Evolutionary conservation across 2,888 invertebrate genomes (phyloP).

Genomic region (Protonemura montana): DNA sequence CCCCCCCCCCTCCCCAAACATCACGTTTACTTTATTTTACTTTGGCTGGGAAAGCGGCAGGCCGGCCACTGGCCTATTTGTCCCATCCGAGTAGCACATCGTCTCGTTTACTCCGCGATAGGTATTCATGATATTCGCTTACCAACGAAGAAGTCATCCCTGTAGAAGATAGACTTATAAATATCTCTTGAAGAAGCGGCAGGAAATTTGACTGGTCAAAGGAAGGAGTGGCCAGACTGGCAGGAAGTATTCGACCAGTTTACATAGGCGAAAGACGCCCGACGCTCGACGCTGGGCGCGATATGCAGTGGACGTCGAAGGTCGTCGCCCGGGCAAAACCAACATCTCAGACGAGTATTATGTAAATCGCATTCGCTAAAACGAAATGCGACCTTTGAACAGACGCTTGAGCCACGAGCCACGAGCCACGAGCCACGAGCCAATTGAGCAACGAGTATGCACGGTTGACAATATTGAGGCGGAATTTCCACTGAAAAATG

Average conservation of each 20-base stretch:
- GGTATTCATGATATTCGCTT: conserved; percentile 44
- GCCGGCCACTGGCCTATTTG: background rate
- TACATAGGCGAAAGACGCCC: conserved; percentile 41
- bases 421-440: too few species aligned
- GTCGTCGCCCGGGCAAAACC: background rate
- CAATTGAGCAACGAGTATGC: too few species aligned
- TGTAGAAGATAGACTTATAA: conserved; percentile 42
- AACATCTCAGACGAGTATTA: conserved; percentile 7
- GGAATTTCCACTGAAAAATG: too few species aligned
- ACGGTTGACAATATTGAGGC: too few species aligned
- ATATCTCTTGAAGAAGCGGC: conserved; percentile 44
- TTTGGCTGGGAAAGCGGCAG: background rate
- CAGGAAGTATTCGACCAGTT: conserved; percentile 37
- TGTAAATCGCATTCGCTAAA: background rate
- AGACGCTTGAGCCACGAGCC: too few species aligned
- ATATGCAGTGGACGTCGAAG: too few species aligned
- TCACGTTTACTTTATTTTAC: conserved; percentile 26
- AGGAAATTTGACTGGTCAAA: conserved; percentile 46
- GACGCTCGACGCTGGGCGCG: too few species aligned
- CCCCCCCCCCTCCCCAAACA: background rate
- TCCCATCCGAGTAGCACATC: background rate
- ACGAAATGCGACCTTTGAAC: background rate
- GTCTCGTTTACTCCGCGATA: conserved; percentile 10
- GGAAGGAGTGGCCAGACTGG: conserved; percentile 14
- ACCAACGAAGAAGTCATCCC: conserved; percentile 39